These are phyloP conservation scores for Trichomycterus rosablanca DNA, from an alignment of 2,113 vertebrate species.

Conservation along the genomic window DNA sequence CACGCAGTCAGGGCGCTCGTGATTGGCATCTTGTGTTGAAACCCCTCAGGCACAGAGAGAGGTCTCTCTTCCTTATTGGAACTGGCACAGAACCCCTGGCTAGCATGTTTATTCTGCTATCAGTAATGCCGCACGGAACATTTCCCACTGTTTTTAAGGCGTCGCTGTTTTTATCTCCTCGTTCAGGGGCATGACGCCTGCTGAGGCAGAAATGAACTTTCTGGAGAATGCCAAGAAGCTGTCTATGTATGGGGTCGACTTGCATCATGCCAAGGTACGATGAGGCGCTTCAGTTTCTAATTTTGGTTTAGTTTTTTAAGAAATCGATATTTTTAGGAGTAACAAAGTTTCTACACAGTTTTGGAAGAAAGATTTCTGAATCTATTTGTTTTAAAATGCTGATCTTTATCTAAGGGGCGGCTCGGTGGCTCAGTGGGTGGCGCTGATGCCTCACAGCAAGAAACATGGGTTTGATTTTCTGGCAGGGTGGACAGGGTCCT, in stretches of 20 bases:
- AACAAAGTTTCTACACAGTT: background rate
- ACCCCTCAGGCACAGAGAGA: background rate
- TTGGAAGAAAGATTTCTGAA: no score
- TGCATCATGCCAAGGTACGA: conserved; percentile 94
- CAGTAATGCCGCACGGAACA: no score
- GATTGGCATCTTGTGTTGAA: no score
- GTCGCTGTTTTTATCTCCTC: conserved; percentile 29
- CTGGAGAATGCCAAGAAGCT: conserved; percentile 98
- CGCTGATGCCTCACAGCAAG: no score
- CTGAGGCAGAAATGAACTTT: conserved; percentile 96
- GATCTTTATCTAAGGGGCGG: no score
- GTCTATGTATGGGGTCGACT: conserved; percentile 97
- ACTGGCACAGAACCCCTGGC: no score
- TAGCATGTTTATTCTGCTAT: no score
- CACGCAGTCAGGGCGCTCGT: conserved; percentile 2
- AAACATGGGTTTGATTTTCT: no score
- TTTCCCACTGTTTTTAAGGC: no score
- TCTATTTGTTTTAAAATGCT: no score
- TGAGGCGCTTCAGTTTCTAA: background rate
- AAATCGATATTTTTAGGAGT: background rate
- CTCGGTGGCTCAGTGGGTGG: no score
- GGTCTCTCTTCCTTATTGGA: background rate
- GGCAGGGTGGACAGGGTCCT: no score
- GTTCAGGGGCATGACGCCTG: conserved; percentile 90
- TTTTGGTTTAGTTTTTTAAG: background rate